These are phyloP conservation scores for Nasua narica DNA, from an alignment of 2,797 vertebrate genomes.

Conservation along the genomic window DNA sequence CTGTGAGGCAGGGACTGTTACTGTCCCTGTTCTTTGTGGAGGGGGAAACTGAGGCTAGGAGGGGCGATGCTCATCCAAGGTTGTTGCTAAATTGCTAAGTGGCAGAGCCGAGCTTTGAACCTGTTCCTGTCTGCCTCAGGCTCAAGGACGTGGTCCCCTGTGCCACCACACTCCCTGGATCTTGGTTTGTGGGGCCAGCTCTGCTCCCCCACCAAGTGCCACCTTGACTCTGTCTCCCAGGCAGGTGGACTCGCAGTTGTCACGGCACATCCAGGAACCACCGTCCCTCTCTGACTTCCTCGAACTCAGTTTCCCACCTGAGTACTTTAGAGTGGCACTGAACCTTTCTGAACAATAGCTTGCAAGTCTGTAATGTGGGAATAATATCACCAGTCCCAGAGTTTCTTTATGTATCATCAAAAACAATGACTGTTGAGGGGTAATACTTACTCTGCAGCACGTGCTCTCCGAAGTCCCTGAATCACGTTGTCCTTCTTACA, in stretches of 20 bases:
- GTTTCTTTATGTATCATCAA: background rate
- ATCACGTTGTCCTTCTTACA: background rate
- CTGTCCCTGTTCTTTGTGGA: background rate
- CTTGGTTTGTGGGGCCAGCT: background rate
- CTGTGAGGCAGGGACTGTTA: background rate
- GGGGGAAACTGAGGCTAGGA: background rate
- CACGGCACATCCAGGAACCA: background rate
- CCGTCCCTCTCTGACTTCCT: background rate
- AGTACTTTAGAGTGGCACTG: background rate
- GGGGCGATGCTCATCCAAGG: background rate
- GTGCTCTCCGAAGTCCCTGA: background rate
- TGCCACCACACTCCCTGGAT: too few relatives aligned
- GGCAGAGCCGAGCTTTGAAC: background rate
- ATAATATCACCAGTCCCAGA: background rate
- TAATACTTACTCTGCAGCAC: background rate
- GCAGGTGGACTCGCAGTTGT: rapidly evolving
- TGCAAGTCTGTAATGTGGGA: background rate
- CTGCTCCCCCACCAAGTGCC: background rate
- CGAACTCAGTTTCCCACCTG: background rate
- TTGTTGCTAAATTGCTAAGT: rapidly evolving
- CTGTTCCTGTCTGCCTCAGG: rapidly evolving
- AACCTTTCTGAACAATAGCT: background rate
- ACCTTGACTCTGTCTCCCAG: background rate
- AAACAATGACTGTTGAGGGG: background rate
- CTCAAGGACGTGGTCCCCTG: background rate